These are phyloP conservation scores for Montipora efflorescens DNA, from an alignment of 64 coral and sea anemone species.

Conservation along the genomic window DNA sequence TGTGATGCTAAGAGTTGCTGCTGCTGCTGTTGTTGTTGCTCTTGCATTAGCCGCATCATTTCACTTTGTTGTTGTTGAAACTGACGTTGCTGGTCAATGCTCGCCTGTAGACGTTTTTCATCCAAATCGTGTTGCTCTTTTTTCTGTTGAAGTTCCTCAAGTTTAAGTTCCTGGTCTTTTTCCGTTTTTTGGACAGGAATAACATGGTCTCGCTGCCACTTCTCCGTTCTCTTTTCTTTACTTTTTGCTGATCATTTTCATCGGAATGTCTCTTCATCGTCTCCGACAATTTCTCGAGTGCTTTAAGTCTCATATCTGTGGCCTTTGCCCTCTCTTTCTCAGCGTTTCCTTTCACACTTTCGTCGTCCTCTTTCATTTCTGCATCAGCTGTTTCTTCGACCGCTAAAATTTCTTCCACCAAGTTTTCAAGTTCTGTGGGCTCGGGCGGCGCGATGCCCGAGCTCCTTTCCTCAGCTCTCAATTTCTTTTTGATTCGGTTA, in stretches of 20 bases:
- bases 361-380: constrained; percentile 24
- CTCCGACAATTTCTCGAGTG: neutral
- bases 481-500: constrained; percentile 52
- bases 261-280: constrained; percentile 35
- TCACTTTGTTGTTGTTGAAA: too few relatives aligned
- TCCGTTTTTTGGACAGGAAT: constrained; percentile 51
- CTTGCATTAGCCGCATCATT: too few relatives aligned
- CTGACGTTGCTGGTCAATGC: too few relatives aligned
- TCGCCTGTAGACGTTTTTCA: too few relatives aligned
- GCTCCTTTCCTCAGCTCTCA: constrained; percentile 29
- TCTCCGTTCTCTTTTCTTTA: constrained; percentile 34
- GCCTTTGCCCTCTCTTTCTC: constrained; percentile 45
- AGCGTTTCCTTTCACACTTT: constrained; percentile 24
- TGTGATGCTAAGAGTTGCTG: too few relatives aligned
- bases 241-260: constrained; percentile 17
- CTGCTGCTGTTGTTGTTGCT: too few relatives aligned
- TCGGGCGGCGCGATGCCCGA: neutral
- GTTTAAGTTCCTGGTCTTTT: constrained; percentile 34
- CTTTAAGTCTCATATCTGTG: constrained; percentile 40
- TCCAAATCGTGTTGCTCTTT: constrained; percentile 50
- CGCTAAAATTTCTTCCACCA: constrained; percentile 48
- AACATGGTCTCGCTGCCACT: constrained; percentile 47
- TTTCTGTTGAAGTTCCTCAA: constrained; percentile 45
- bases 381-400: constrained; percentile 44
- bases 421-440: constrained; percentile 9